phyloP scores from a whole-genome alignment of 2,888 invertebrate species.

The Drosophila nr. perissopoda region DNA sequence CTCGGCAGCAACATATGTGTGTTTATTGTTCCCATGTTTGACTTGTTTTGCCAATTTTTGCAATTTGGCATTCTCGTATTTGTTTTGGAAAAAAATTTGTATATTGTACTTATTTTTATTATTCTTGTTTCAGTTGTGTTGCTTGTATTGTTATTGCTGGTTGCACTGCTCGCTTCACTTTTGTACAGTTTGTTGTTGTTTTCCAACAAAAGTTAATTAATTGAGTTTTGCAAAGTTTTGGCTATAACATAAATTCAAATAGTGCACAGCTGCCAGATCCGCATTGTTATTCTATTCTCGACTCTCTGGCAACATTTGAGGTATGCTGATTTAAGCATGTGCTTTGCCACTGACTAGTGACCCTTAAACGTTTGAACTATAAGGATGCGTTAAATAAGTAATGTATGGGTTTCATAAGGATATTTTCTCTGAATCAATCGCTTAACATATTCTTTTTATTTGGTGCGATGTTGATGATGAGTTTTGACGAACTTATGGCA shows the following conservation, averaged over 20 bases:
- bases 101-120: constrained; percentile 61
- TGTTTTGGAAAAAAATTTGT: constrained; percentile 63
- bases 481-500: too few relatives aligned
- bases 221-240: constrained; percentile 78
- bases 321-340: constrained; percentile 6
- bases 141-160: constrained; percentile 15
- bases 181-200: constrained; percentile 38
- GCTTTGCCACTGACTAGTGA: background rate
- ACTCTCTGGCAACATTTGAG: constrained; percentile 7
- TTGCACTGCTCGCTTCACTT: constrained; percentile 49
- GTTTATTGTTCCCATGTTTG: constrained; percentile 33
- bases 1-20: constrained; percentile 4
- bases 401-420: background rate
- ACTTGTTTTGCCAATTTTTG: constrained; percentile 44
- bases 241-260: constrained; percentile 78
- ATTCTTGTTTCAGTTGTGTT: constrained; percentile 32
- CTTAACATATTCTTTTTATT: background rate
- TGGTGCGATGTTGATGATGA: background rate
- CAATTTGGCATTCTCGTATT: constrained; percentile 47
- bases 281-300: constrained; percentile 16
- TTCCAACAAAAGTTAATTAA: constrained; percentile 79
- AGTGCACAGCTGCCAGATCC: constrained; percentile 39
- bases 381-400: background rate
- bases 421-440: too few relatives aligned
- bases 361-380: too few relatives aligned